Evolutionary conservation across 2,797 vertebrate genomes (phyloP).

Genomic region (Artibeus jamaicensis): DNA sequence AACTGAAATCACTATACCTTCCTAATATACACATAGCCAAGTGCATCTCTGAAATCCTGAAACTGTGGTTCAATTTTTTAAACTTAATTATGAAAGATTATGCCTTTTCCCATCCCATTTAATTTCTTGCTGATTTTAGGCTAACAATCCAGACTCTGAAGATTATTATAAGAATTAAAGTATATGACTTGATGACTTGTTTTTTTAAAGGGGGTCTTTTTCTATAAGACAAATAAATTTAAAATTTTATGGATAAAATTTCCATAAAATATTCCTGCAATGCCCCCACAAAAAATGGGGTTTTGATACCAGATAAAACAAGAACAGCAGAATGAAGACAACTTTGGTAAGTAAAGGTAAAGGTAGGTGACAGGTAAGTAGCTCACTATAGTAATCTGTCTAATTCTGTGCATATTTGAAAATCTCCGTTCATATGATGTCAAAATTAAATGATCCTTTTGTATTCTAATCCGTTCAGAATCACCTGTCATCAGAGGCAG

Average conservation of each 20-base stretch:
- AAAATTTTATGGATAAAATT: not conserved
- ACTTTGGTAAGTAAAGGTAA: not conserved
- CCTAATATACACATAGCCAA: not conserved
- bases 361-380: not conserved
- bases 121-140: not conserved
- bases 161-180: conserved; percentile 6
- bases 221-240: not conserved
- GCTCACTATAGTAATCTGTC: not conserved
- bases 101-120: not conserved
- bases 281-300: not conserved
- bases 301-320: not conserved
- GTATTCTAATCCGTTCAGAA: not conserved
- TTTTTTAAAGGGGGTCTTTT: not conserved
- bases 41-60: not conserved
- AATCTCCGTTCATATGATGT: not conserved
- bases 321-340: not conserved
- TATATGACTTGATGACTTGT: not conserved
- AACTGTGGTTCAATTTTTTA: not conserved
- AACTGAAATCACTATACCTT: not conserved
- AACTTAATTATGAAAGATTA: not conserved
- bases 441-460: not conserved
- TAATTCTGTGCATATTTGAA: not conserved
- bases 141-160: not conserved
- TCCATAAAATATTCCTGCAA: not conserved
- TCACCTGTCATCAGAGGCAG: not conserved